Evolutionary conservation across 2,113 vertebrate species (phyloP).

Genomic region (Phylloscopus trochilus): DNA sequence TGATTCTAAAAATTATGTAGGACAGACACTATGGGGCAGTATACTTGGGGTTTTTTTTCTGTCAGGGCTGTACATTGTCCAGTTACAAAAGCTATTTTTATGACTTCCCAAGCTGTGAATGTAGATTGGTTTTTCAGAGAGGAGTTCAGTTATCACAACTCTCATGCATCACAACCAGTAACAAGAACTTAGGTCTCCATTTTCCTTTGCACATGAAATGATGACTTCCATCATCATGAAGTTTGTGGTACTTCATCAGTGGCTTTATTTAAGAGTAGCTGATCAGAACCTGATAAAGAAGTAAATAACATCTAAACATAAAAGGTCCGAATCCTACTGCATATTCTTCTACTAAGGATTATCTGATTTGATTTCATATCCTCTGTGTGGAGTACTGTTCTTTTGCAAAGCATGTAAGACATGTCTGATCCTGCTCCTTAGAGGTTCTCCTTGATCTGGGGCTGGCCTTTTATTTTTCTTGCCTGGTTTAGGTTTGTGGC

Average conservation of each 20-base stretch:
- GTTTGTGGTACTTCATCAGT: neutral
- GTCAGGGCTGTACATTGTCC: neutral
- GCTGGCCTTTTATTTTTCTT: neutral
- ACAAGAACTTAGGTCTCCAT: neutral
- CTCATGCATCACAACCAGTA: neutral
- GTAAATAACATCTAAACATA: neutral
- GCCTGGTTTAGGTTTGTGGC: slow-evolving; percentile 1
- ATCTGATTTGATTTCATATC: neutral
- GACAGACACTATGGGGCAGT: neutral
- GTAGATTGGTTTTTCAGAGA: neutral
- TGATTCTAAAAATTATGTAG: neutral
- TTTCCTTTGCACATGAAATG: neutral
- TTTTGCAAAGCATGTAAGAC: neutral
- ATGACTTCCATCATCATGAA: neutral
- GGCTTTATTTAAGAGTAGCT: neutral
- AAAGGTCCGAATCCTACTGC: neutral
- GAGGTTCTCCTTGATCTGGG: neutral
- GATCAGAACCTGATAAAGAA: neutral
- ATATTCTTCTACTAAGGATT: neutral
- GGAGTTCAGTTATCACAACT: neutral
- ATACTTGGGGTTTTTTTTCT: neutral
- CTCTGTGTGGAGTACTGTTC: neutral
- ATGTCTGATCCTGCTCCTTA: neutral
- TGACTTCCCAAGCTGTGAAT: neutral
- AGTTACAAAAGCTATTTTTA: neutral